phyloP scores from a whole-genome alignment of 2,888 invertebrate species.

The Sarcophaga rosellei region DNA sequence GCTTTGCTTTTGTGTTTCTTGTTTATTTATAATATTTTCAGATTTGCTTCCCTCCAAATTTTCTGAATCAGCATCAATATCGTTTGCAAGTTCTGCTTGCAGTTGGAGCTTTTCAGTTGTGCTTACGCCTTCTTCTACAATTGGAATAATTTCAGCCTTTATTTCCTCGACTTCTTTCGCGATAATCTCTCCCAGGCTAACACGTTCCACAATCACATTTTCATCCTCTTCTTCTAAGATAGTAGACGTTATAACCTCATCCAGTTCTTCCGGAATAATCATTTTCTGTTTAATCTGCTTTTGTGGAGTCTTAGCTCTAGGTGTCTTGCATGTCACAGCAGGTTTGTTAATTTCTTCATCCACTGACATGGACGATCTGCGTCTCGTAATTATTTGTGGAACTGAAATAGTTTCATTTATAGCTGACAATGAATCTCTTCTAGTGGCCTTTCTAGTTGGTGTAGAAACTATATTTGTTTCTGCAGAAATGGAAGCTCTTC shows the following conservation, averaged over 20 bases:
- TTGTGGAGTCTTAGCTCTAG: conserved; percentile 36
- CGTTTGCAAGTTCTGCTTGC: too few species aligned
- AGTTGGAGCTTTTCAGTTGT: too few species aligned
- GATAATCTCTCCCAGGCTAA: neutral
- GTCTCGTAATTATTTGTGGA: conserved; percentile 25
- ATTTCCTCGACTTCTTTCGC: neutral
- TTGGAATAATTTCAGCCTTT: neutral
- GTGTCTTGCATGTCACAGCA: conserved; percentile 15
- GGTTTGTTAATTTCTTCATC: conserved; percentile 48
- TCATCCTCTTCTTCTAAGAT: conserved; percentile 52
- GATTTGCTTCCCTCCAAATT: too few species aligned
- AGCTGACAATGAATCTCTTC: neutral
- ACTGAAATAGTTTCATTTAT: conserved; percentile 36
- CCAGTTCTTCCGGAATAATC: conserved; percentile 50
- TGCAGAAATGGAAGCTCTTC: neutral
- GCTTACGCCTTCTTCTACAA: neutral
- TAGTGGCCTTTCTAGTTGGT: neutral
- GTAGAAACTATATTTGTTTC: conserved; percentile 39
- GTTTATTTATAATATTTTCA: neutral
- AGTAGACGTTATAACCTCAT: conserved; percentile 63
- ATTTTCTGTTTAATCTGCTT: conserved; percentile 15
- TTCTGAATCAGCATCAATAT: too few species aligned
- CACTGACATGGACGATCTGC: conserved; percentile 65
- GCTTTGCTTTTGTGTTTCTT: neutral
- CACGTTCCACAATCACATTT: neutral